phyloP scores from a whole-genome alignment of 1,140 invertebrate genomes.

The Hypothenemus hampei region DNA sequence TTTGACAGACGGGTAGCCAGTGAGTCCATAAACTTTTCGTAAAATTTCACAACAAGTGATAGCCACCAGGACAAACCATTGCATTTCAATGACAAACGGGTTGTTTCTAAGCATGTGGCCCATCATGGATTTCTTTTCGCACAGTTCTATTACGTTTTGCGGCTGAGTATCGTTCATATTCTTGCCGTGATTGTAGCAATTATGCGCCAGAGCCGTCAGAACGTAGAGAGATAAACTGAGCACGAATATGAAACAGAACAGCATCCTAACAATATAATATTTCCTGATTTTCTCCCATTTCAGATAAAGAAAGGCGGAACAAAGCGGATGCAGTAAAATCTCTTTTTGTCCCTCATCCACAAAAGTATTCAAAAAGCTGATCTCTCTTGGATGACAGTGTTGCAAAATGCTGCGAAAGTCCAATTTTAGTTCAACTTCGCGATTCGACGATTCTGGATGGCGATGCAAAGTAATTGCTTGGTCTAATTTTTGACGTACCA shows the following conservation, averaged over 20 bases:
- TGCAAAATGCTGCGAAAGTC: constrained; percentile 75
- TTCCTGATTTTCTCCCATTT: constrained; percentile 88
- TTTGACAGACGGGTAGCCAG: constrained; percentile 67
- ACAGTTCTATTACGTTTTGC: constrained; percentile 54
- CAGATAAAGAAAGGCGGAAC: constrained; percentile 75
- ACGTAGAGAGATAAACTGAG: constrained; percentile 73
- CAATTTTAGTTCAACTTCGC: constrained; percentile 74
- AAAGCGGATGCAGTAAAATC: constrained; percentile 74
- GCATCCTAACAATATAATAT: constrained; percentile 73
- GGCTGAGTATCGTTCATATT: constrained; percentile 63
- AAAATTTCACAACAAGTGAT: constrained; percentile 71
- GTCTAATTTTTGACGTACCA: constrained; percentile 71
- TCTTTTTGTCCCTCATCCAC: constrained; percentile 80
- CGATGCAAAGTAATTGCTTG: constrained; percentile 72
- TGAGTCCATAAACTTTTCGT: constrained; percentile 69
- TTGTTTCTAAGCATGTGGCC: constrained; percentile 65
- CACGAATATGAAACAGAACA: constrained; percentile 76
- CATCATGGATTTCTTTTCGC: constrained; percentile 67
- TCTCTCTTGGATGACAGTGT: constrained; percentile 72
- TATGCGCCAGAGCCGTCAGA: constrained; percentile 68
- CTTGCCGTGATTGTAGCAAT: constrained; percentile 71
- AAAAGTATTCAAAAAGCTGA: constrained; percentile 74
- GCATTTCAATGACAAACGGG: constrained; percentile 67
- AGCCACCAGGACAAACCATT: constrained; percentile 70
- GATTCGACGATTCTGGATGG: constrained; percentile 66